These are phyloP conservation scores for Yasuhikotakia modesta DNA, from an alignment of 2,797 vertebrate species.

Conservation along the genomic window DNA sequence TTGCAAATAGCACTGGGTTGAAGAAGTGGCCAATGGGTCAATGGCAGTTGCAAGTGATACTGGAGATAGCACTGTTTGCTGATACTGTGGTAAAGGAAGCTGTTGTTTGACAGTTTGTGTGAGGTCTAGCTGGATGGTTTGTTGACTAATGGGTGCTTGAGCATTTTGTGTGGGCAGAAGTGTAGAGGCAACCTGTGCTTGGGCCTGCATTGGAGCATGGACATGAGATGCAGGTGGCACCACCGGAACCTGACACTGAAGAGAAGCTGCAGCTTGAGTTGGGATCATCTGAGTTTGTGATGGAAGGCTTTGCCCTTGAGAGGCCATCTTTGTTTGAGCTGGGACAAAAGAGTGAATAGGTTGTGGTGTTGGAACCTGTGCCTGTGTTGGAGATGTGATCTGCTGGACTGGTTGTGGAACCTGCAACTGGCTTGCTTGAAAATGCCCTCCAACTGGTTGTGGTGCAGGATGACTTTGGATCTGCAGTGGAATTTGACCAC, in stretches of 20 bases:
- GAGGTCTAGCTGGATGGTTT: constrained; percentile 66
- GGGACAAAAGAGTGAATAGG: constrained; percentile 48
- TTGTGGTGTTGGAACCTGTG: constrained; percentile 62
- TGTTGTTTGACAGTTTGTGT: constrained; percentile 62
- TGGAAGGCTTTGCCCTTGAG: constrained; percentile 51
- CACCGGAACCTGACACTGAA: constrained; percentile 45
- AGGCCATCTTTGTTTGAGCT: constrained; percentile 40
- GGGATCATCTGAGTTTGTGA: constrained; percentile 47
- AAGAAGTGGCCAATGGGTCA: constrained; percentile 60
- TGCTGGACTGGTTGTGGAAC: constrained; percentile 67
- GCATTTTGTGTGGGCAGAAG: constrained; percentile 66
- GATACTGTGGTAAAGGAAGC: constrained; percentile 69
- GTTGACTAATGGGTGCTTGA: constrained; percentile 61
- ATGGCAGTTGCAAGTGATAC: constrained; percentile 55
- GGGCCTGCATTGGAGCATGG: constrained; percentile 46
- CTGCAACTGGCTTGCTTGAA: constrained; percentile 65
- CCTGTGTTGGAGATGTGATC: constrained; percentile 61
- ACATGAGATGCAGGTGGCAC: constrained; percentile 31
- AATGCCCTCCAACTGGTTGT: constrained; percentile 59
- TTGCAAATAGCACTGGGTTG: constrained; percentile 65
- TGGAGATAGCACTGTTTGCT: constrained; percentile 69
- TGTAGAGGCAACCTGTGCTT: constrained; percentile 52
- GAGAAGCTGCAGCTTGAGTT: constrained; percentile 48
- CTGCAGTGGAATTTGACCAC: constrained; percentile 65
- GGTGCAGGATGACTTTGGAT: constrained; percentile 54